Base-by-base conservation (phyloP, 2,888 invertebrate genomes). In the Chironomus tentans region DNA sequence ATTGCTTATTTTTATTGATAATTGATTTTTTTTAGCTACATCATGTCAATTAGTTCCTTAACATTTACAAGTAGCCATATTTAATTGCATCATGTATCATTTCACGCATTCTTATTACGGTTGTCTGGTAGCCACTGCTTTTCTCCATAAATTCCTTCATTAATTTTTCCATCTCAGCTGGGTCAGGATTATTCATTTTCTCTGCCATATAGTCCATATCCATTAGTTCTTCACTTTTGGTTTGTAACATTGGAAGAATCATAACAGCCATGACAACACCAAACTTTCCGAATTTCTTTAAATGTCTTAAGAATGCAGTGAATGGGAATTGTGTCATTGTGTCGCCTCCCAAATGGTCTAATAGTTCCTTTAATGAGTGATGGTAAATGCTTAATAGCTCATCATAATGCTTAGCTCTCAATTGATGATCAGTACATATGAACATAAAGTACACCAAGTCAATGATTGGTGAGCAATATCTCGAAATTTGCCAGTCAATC, bases 371-470 rank as follows among this genome's bases (percentile, higher is more conserved):
- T 15, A 78, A 65, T 6, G 78, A 70, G 65, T 73, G 70, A 68
- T 77, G 70, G 38, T 78, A 78, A 12, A 72, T 24, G 48, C 73
- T 70, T 5, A 77, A 10, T 6, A 78, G n/a, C 4, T 68, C 73
- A 24, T 77, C 77, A 56, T 62, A 78, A 61, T 77, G 77, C 7
- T 77, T 69, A 4, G 38, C 61, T 48, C 78, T 22, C 13, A 78
- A 28, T 21, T 69, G 47, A 7, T 75, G 47, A 22, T 78, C 77
- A 1, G 78, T 77, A 56, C 77, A 77, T 18, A 77, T 76, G 46
- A 77, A 78, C 4, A 77, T 47, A 38, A 78, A 78, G 70, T 78
- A 78, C 13, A 77, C 68, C 12, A 78, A 50, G 46, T 78, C 78
- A 22, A 77, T 76, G 28, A 70, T 77, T 13, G 77, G 77, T 21